A percentile compares a stretch with the other conserved stretches of the same genome.
These are phyloP conservation scores for Siderastrea radians DNA, from an alignment of 92 coral and sea anemone species.

Conservation along the genomic window DNA sequence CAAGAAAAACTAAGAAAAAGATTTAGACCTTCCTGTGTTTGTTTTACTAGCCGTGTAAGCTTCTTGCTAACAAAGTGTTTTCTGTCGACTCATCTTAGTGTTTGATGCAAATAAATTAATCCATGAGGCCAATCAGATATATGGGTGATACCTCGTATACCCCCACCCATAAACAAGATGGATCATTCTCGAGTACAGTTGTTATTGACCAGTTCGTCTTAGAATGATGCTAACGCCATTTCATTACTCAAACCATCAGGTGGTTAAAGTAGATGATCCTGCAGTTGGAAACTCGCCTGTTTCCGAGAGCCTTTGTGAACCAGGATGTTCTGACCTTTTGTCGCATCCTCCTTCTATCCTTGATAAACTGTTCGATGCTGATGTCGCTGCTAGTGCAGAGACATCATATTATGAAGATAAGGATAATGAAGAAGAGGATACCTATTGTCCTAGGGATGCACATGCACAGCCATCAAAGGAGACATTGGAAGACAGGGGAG, in stretches of 20 bases:
- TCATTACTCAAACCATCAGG: constrained; percentile 13
- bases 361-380: background rate
- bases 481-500: constrained; percentile 73
- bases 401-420: background rate
- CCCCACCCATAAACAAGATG: no score
- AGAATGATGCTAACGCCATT: no score
- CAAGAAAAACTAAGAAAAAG: no score
- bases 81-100: no score
- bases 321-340: constrained; percentile 40
- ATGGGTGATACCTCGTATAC: no score
- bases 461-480: constrained; percentile 82
- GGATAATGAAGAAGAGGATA: constrained; percentile 52
- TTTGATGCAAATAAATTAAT: no score
- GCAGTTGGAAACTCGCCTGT: background rate
- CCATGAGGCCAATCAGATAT: no score
- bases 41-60: no score
- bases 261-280: constrained; percentile 58
- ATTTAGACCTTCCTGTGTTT: no score
- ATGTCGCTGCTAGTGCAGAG: constrained; percentile 23
- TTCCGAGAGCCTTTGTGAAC: background rate
- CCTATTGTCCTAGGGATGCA: constrained; percentile 66
- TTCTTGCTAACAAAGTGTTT: no score
- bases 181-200: no score
- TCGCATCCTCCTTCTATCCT: constrained; percentile 72
- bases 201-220: no score